These are phyloP conservation scores for Agraylea sexmaculata DNA, from an alignment of 1,140 invertebrate species.

Conservation along the genomic window DNA sequence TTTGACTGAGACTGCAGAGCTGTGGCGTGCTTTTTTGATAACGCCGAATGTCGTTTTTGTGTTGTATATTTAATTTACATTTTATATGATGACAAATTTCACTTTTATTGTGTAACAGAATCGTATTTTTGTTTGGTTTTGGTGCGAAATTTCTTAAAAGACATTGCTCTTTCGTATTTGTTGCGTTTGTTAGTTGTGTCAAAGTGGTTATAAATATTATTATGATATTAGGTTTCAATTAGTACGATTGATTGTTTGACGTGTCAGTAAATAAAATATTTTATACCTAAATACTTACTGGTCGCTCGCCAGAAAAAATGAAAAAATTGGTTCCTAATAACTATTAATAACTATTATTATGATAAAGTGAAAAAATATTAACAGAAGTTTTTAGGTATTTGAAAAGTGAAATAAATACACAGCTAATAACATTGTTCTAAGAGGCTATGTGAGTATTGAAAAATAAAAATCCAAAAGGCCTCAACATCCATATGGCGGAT, in stretches of 20 bases:
- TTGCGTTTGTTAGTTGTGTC: conserved; percentile 4
- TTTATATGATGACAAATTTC: background rate
- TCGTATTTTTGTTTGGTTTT: conserved; percentile 2
- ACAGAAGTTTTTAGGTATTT: conserved; percentile 22
- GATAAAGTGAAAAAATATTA: conserved; percentile 31
- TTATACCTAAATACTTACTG: conserved; percentile 22
- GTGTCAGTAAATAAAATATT: conserved; percentile 21
- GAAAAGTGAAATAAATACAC: conserved; percentile 19
- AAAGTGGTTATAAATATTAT: background rate
- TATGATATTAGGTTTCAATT: conserved; percentile 10
- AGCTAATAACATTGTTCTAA: conserved; percentile 21
- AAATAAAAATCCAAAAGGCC: conserved; percentile 12
- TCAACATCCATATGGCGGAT: background rate
- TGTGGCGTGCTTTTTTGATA: too few relatives aligned
- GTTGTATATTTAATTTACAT: conserved; percentile 6
- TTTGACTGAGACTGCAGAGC: too few relatives aligned
- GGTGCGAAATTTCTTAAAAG: too few relatives aligned
- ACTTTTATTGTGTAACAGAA: background rate
- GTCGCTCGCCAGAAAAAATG: conserved; percentile 26
- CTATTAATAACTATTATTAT: conserved; percentile 35
- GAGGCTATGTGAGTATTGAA: conserved; percentile 21
- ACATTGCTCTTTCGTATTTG: conserved; percentile 5
- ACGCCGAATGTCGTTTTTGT: conserved; percentile 13
- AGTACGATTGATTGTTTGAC: conserved; percentile 17
- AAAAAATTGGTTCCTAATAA: conserved; percentile 41